Conservation (phyloP, 2,797 vertebrate species). For the Oceanodroma leucorhoa region DNA sequence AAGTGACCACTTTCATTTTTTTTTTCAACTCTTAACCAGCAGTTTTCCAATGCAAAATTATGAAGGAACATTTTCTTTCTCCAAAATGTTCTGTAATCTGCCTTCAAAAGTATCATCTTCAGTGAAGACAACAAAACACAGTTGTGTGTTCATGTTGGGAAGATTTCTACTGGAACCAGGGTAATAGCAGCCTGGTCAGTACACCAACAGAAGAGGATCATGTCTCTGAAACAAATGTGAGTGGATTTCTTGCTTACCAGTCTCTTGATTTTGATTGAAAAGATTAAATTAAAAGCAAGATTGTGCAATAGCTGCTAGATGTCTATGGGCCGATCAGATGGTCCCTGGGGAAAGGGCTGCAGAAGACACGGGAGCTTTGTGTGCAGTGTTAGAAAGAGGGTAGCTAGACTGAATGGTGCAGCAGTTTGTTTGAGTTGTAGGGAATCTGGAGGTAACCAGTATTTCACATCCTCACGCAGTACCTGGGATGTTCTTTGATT, state of each 20-base stretch:
- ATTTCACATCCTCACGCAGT: not conserved
- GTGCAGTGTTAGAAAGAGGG: not conserved
- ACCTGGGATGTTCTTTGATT: not conserved
- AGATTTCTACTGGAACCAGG: not conserved
- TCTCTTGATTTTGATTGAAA: not conserved
- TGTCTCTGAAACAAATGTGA: not conserved
- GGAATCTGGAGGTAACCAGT: not conserved
- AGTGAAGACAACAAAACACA: not conserved
- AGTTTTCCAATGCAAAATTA: not conserved
- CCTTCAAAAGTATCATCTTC: not conserved
- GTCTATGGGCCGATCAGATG: not conserved
- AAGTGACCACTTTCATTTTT: not conserved
- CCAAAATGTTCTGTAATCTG: not conserved
- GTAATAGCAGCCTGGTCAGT: not conserved
- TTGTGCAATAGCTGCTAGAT: not conserved
- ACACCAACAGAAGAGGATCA: not conserved
- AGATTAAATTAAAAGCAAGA: not conserved
- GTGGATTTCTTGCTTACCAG: not conserved
- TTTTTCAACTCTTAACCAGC: not conserved
- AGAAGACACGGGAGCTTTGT: not conserved
- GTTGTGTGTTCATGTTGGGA: accelerated
- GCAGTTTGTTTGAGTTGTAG: not conserved
- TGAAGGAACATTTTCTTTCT: constrained; percentile 17
- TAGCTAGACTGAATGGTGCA: not conserved
- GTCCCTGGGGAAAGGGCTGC: not conserved